Conservation (phyloP, 2,797 vertebrate species). For the Anas georgica region DNA sequence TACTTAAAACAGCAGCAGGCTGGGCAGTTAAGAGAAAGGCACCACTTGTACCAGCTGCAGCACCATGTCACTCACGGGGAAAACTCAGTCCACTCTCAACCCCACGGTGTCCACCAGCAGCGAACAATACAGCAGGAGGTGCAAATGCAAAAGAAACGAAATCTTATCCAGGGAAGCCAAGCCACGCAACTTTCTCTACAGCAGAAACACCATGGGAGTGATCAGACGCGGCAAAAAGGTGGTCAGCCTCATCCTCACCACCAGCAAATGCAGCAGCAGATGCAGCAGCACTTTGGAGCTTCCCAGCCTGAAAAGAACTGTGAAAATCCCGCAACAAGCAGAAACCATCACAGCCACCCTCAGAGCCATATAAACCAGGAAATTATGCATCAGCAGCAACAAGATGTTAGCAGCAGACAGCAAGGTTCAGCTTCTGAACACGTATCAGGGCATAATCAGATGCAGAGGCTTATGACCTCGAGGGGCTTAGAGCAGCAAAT, state of each 20-base stretch:
- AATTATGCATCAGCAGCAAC: constrained; percentile 84
- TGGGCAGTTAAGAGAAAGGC: constrained; percentile 87
- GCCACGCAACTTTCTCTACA: constrained; percentile 87
- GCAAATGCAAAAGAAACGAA: constrained; percentile 92
- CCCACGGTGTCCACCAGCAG: constrained; percentile 88
- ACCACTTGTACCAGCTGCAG: constrained; percentile 94
- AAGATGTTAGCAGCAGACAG: constrained; percentile 77
- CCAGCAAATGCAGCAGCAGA: constrained; percentile 92
- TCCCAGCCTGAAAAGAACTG: constrained; percentile 93
- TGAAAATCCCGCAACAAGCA: constrained; percentile 85
- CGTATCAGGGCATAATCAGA: constrained; percentile 83
- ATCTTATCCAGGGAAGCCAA: constrained; percentile 86
- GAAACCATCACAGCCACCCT: constrained; percentile 84
- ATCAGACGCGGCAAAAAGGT: constrained; percentile 82
- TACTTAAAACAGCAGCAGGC: constrained; percentile 88
- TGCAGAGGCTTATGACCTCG: constrained; percentile 94
- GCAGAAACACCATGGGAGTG: constrained; percentile 88
- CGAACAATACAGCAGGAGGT: constrained; percentile 91
- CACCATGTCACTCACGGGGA: constrained; percentile 89
- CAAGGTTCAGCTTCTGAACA: constrained; percentile 82
- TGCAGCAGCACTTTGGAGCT: constrained; percentile 89
- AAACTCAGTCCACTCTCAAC: constrained; percentile 81
- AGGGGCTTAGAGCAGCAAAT: constrained; percentile 93
- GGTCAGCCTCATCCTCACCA: constrained; percentile 90
- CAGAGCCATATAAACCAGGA: constrained; percentile 86